Base-by-base conservation (phyloP, 1,140 invertebrate genomes). In the Neodiprion virginianus region DNA sequence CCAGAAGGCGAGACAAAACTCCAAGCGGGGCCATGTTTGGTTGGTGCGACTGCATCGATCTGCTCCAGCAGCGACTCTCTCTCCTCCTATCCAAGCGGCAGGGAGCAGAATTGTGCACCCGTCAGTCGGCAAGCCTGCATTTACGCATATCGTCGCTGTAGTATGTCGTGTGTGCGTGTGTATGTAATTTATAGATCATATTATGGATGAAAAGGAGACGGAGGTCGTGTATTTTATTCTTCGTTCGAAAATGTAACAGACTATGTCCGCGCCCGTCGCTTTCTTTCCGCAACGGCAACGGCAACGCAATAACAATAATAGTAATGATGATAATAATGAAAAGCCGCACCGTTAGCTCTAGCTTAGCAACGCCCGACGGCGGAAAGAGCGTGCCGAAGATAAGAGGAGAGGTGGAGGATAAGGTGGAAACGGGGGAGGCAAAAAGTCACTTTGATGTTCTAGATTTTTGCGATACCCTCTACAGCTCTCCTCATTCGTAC, bases 271-370 rank as follows among this genome's bases (percentile, higher is more conserved):
- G 5, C 28, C 28, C 2, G 28, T 2, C 28, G 28, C 53, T 61
- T 61, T 61, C 53, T 61, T 61, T 61, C 53, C 53, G 53, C 53
- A 61, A 61, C 53, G 8, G n/a, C 53, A 61, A 40, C 28, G 28
- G 28, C 28, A 40, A 40, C 28, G 28, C 28, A 40, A 40, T 40
- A 5, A 40, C 5, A 5, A 40, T 40, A 40, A 40, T 40, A 40
- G 5, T 5, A 40, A 40, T 40, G 5, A 61, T 17, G 8, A 8
- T 61, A 61, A 61, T 61, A 61, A 61, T 8, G 7, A 14, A 61
- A 40, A 12, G 66, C 47, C 79, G 80, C 76, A 85, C 84, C 82
- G 83, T 85, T 85, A 85, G 76, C 76, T 81, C 80, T 78, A 79
- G 83, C 84, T 76, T 84, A 81, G 82, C 78, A 82, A 84, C 78